These are phyloP conservation scores for Atherinosoma microstoma DNA, from an alignment of 2,797 vertebrate genomes.

Conservation along the genomic window DNA sequence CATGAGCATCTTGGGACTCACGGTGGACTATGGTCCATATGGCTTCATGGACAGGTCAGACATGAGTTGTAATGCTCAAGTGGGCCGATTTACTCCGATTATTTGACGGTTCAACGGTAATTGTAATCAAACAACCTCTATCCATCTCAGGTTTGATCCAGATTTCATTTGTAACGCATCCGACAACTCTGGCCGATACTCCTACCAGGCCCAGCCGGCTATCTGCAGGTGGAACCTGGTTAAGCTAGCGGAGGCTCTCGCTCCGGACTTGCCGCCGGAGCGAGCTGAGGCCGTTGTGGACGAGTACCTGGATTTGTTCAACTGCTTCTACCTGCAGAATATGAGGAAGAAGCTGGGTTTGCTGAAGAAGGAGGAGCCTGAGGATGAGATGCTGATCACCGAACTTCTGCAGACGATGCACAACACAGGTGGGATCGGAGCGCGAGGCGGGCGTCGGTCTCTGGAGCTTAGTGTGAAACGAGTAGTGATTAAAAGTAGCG, in stretches of 20 bases:
- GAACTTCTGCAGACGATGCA: constrained; percentile 93
- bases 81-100: not conserved
- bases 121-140: no score
- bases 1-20: constrained; percentile 96
- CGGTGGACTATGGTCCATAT: constrained; percentile 96
- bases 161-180: constrained; percentile 95
- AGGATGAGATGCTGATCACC: constrained; percentile 88
- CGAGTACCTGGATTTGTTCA: constrained; percentile 88
- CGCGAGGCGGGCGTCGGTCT: not conserved
- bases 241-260: constrained; percentile 92
- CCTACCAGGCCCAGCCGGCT: constrained; percentile 93
- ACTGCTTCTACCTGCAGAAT: constrained; percentile 88
- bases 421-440: constrained; percentile 85
- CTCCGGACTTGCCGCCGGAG: constrained; percentile 88
- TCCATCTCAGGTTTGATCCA: constrained; percentile 90
- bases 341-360: constrained; percentile 96
- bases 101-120: not conserved
- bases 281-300: constrained; percentile 85
- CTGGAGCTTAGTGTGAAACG: not conserved
- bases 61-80: not conserved
- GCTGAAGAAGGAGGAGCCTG: constrained; percentile 84
- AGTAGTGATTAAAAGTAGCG: not conserved
- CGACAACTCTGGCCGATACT: constrained; percentile 91
- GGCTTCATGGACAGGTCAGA: constrained; percentile 97
- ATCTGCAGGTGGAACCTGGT: constrained; percentile 96